phyloP scores from a whole-genome alignment of 2,888 invertebrate species.

The Elegia similella region DNA sequence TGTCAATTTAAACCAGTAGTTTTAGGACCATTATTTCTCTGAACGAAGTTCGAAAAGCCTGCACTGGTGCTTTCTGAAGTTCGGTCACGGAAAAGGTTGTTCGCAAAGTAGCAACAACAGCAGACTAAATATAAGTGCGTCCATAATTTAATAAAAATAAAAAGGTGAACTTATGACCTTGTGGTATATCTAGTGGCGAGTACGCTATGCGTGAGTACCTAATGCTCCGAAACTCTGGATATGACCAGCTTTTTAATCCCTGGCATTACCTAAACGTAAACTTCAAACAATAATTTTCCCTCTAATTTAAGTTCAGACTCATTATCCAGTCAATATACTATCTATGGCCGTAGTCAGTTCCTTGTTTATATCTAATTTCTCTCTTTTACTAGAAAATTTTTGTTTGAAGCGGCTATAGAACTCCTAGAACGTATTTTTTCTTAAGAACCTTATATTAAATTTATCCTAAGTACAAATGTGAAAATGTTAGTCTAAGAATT shows the following conservation, averaged over 20 bases:
- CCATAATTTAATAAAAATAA: neutral
- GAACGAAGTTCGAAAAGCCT: no score
- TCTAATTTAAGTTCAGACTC: conserved; percentile 67
- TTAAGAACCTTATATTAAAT: conserved; percentile 44
- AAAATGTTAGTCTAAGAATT: conserved; percentile 53
- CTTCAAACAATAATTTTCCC: conserved; percentile 69
- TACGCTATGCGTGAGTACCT: neutral
- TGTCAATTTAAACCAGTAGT: no score
- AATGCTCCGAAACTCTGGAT: neutral
- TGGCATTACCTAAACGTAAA: conserved; percentile 29
- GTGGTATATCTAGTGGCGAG: neutral
- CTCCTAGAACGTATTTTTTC: conserved; percentile 42
- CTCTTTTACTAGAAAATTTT: conserved; percentile 51
- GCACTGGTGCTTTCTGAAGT: no score
- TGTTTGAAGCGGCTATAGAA: conserved; percentile 57
- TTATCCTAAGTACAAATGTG: conserved; percentile 65
- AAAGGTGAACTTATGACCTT: neutral
- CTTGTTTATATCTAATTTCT: conserved; percentile 47
- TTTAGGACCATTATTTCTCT: no score
- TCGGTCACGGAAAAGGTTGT: neutral
- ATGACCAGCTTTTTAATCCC: conserved; percentile 1
- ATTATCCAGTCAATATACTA: conserved; percentile 52
- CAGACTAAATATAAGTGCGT: neutral
- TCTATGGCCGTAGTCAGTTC: conserved; percentile 57
- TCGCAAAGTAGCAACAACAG: neutral